A percentile compares a stretch with the other conserved stretches of the same genome.
Conservation (phyloP, 2,888 invertebrate genomes). For the Oscheius sp. region DNA sequence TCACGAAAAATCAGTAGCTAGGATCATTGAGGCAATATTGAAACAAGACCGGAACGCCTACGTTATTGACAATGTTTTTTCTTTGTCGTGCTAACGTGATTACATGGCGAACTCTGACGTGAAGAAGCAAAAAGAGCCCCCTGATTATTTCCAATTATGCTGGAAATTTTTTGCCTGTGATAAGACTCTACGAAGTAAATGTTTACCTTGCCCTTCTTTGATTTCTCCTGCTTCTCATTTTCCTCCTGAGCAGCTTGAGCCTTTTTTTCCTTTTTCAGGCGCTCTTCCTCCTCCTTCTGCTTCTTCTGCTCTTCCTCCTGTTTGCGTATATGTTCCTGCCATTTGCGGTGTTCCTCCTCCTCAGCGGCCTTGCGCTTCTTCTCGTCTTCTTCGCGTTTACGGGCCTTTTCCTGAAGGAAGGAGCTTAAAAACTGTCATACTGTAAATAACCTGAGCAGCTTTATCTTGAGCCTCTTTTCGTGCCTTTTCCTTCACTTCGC, state of each 20-base stretch:
- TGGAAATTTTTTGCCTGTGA: not conserved
- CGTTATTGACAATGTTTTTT: slow-evolving; percentile 24
- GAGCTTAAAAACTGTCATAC: not conserved
- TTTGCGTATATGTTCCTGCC: slow-evolving; percentile 21
- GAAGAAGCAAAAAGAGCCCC: not conserved
- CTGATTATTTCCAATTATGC: not conserved
- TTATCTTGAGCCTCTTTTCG: slow-evolving; percentile 25
- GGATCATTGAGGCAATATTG: slow-evolving; percentile 31
- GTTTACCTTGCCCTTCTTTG: slow-evolving; percentile 14
- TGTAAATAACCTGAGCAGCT: slow-evolving; percentile 3
- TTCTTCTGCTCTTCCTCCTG: slow-evolving; percentile 19
- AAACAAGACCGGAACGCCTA: slow-evolving; percentile 29
- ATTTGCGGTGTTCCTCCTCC: slow-evolving; percentile 22
- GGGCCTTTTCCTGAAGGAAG: slow-evolving; percentile 11
- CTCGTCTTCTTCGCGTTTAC: slow-evolving; percentile 10
- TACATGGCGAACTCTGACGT: not conserved
- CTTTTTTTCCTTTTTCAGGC: slow-evolving; percentile 30
- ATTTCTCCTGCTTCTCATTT: slow-evolving; percentile 1
- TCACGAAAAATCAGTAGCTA: slow-evolving; percentile 25
- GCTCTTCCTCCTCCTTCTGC: slow-evolving; percentile 26
- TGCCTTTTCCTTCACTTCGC: slow-evolving; percentile 20
- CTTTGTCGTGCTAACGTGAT: slow-evolving; percentile 23
- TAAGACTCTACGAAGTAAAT: not conserved
- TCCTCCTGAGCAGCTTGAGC: slow-evolving; percentile 23
- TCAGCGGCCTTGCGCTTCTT: not conserved